Conservation (phyloP, 2,888 invertebrate genomes). For the Hanleya hanleyi region DNA sequence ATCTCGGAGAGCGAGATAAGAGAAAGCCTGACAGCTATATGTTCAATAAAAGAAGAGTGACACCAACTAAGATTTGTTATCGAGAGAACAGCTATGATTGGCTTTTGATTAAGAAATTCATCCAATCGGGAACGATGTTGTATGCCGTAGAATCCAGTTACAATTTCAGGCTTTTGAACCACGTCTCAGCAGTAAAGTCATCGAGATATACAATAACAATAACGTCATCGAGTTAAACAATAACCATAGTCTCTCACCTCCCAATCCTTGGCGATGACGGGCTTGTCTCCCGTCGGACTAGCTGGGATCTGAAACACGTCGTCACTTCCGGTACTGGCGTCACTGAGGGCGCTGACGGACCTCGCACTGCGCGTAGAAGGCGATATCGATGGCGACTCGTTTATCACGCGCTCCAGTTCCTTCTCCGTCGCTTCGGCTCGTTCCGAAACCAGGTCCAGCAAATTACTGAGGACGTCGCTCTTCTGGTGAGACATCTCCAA, state of each 20-base stretch:
- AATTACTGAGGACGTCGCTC: constrained; percentile 64
- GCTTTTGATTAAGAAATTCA: too few relatives aligned
- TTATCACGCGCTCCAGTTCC: constrained; percentile 59
- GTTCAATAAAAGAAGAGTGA: too few relatives aligned
- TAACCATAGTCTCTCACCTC: constrained; percentile 45
- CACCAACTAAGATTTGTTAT: too few relatives aligned
- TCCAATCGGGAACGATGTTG: too few relatives aligned
- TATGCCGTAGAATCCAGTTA: too few relatives aligned
- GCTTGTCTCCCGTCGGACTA: constrained; percentile 36
- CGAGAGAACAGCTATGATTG: too few relatives aligned
- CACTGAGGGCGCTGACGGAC: constrained; percentile 54
- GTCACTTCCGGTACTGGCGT: constrained; percentile 66
- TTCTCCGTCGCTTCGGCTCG: constrained; percentile 67
- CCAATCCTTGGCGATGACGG: constrained; percentile 57
- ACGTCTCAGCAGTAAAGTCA: too few relatives aligned
- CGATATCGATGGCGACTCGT: constrained; percentile 30
- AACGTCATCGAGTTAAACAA: neutral
- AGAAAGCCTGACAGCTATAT: too few relatives aligned
- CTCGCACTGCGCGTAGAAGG: constrained; percentile 44
- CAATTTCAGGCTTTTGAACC: too few relatives aligned
- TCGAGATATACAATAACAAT: neutral
- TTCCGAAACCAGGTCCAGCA: constrained; percentile 70
- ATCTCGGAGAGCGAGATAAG: too few relatives aligned
- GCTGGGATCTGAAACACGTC: constrained; percentile 60
- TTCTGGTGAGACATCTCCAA: constrained; percentile 65